Evolutionary conservation across 2,113 vertebrate genomes (phyloP), one percentile per base, ranked within the genome.

Genomic region (Limanda limanda): DNA sequence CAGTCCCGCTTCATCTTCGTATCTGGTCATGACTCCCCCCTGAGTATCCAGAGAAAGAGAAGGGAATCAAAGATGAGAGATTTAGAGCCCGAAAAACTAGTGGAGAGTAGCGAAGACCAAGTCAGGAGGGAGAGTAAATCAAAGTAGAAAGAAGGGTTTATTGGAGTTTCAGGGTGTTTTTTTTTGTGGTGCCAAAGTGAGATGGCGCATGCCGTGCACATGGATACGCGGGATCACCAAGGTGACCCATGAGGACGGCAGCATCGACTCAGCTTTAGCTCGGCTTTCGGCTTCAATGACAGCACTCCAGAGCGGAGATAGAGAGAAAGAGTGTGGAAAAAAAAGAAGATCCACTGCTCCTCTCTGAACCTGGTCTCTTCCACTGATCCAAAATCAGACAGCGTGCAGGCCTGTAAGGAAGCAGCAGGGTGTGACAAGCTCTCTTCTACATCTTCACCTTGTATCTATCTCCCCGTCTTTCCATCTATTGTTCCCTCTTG

Each of bases 361-460:
- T 86, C 67, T 87, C 78, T 88, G 78, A 76, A 87, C 83, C 83
- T 15, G 27, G 73, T 75, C 70, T 88, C 76, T 83, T 77, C 52
- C 61, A 68, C 88, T 90, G 90, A 92, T 93, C 88, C 84, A 74
- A 79, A 91, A 86, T 90, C 90, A 93, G 85, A 79, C 61, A 84
- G 90, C 89, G 75, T 88, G 89, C 86, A 88, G 85, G 76, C 86
- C 89, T 91, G 89, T 71, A 64, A 86, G 85, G 82, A 80, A 65
- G 85, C 91, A 91, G 84, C 85, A 77, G 81, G 82, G 88, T 92
- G 92, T 94, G 92, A 93, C 91, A 24, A 75, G 86, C 81, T 77
- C 71, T 81, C 85, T 78, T 66, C 78, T 76, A 76, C 79, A 3
- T 82, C 88, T 88, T 83, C 85, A 78, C 85, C 87, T 79, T 73